Base-by-base conservation (phyloP, 2,888 invertebrate genomes). In the Pterostichus niger region DNA sequence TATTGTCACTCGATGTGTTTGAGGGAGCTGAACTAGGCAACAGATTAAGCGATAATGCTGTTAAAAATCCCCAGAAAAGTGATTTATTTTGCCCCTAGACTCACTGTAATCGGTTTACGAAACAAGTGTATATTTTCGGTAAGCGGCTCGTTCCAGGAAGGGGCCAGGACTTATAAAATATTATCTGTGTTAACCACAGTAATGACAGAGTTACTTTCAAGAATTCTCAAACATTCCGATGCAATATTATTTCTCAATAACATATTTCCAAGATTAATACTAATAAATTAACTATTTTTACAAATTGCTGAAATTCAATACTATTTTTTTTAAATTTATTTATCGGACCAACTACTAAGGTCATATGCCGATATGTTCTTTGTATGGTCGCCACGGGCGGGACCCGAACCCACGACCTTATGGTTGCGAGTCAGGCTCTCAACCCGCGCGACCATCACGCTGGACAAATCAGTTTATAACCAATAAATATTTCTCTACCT, bases 61-160 rank as follows among this genome's bases (percentile, higher is more conserved):
- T 84, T 84, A 85, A 85, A 85, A 85, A 85, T 84, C 84, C 85
- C 85, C 85, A 83, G 82, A 82, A 85, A 85, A 85, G 84, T 84
- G 85, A 85, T 85, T 85, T 85, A 85, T 85, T 85, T 85, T 85
- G 85, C 84, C 84, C 84, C 85, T 85, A 75, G 73, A 83, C 83
- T 85, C 83, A 84, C 84, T 79, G 84, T 85, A 85, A 85, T 85
- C 85, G 85, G 85, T 85, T 85, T 85, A 85, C 78, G 83, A 84
- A 84, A 85, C 85, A 85, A 85, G 85, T 85, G 85, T 85, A 85
- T 85, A 85, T 85, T 75, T 77, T 64, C 68, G 24, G 13, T 31
- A 64, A 49, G 35, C 79, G 64, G 13, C 79, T 79, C 79, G 79
- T 79, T 11, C 13, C 9, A 2, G 79, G 64, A 76, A 56, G 49